Base-by-base conservation (phyloP, 2,113 vertebrate species). In the Excalfactoria chinensis region DNA sequence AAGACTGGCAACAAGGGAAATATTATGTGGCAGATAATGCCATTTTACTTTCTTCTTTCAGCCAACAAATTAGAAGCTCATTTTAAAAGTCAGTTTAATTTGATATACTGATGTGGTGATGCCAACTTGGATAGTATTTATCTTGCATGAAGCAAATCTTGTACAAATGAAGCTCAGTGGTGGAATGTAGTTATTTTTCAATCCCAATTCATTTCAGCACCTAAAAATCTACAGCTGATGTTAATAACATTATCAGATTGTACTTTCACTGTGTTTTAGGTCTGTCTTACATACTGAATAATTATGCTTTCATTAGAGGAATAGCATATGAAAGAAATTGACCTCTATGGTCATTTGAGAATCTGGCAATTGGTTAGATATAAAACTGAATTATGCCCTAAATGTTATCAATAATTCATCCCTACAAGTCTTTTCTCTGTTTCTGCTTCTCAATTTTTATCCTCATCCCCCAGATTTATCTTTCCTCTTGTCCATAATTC, bases 61-160 rank as follows among this genome's bases (percentile, higher is more conserved):
- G 51, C 35, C 51, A 91, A 48, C 41, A 86, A 41, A 79, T 91
- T 86, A 75, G 62, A 67, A 86, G 30, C 76, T 83, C 8, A 32
- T 83, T 78, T 86, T 51, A 71, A 66, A 79, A 88, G 62, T 88
- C 76, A 74, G 7, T 21, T 82, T 79, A 66, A 75, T 91, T 75
- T 83, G n/a, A 67, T 91, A 43, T 75, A 89, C 25, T 53, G 32
- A 58, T 79, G 28, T 37, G 51, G 20, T n/a, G 53, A n/a, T 71
- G 63, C n/a, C 63, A 91, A 58, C 13, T 19, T 83, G 58, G 35
- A 40, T 8, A 55, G 40, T 11, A 17, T 66, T 69, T 69, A 63
- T 37, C 11, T 85, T 37, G 58, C 43, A 60, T 55, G 44, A 68
- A 69, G 43, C 12, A 77, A 59, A 73, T 41, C 6, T 32, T 84